Conservation (phyloP, 2,113 vertebrate species). For the Atractosteus spatula region DNA sequence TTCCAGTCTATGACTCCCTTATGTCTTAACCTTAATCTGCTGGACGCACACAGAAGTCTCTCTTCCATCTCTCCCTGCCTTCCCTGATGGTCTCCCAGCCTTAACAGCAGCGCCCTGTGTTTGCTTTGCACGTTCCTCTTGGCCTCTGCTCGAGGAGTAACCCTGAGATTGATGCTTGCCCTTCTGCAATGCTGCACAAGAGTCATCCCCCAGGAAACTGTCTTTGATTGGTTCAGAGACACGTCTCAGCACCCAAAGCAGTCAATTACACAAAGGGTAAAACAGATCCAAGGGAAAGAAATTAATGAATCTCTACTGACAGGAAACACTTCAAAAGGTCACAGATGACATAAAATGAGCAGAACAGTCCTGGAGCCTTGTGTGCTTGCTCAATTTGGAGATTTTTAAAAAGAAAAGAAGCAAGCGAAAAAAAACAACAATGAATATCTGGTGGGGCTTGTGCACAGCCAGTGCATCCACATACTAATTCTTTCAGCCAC, state of each 20-base stretch:
- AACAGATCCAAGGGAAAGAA: background rate
- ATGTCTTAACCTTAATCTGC: background rate
- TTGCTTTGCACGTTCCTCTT: too few relatives aligned
- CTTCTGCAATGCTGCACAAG: background rate
- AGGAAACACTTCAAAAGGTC: background rate
- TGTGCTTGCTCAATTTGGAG: background rate
- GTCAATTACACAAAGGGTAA: conserved; percentile 4
- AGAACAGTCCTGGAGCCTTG: background rate
- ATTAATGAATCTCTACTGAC: conserved; percentile 2
- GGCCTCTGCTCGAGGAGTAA: background rate
- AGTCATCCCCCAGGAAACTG: too few relatives aligned
- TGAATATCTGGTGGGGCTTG: too few relatives aligned
- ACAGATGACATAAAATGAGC: background rate
- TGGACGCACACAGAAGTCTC: background rate
- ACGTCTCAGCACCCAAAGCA: background rate
- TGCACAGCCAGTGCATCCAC: too few relatives aligned
- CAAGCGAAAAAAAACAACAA: too few relatives aligned
- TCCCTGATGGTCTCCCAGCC: background rate
- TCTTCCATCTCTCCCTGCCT: background rate
- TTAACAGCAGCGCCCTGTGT: background rate
- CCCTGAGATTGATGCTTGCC: background rate
- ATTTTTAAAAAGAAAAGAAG: too few relatives aligned
- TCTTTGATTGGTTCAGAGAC: background rate
- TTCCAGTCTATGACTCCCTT: background rate
- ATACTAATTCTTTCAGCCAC: too few relatives aligned